Evolutionary conservation across 92 coral and sea anemone species (phyloP).

Genomic region (Muricea muricata): DNA sequence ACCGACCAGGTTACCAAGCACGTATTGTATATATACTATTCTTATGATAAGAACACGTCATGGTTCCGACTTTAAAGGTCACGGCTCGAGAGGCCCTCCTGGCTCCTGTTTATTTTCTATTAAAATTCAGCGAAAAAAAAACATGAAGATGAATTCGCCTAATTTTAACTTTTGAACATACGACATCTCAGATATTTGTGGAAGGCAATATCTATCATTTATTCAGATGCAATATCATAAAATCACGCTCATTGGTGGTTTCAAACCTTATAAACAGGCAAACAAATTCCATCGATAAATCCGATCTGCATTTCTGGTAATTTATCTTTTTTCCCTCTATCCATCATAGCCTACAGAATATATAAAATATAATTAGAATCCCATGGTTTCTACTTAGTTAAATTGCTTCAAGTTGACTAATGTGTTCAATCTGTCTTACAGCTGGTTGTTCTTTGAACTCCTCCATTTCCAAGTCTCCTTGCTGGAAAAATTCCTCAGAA

Average conservation of each 20-base stretch:
- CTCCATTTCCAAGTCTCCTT: constrained; percentile 93
- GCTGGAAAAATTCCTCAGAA: constrained; percentile 98
- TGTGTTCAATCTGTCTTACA: not conserved
- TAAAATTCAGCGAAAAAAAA: too few species aligned
- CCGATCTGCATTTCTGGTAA: constrained; percentile 99
- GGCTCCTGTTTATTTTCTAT: too few species aligned
- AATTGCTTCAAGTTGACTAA: not conserved
- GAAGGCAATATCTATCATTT: not conserved
- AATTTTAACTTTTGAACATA: too few species aligned
- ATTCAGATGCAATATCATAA: not conserved
- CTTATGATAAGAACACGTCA: too few species aligned
- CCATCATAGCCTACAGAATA: constrained; percentile 87
- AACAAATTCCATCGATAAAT: constrained; percentile 91
- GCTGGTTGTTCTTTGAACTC: constrained; percentile 93
- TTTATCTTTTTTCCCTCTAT: constrained; percentile 94
- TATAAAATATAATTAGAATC: too few species aligned
- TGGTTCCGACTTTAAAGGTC: too few species aligned
- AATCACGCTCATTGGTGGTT: not conserved
- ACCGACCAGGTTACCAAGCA: too few species aligned
- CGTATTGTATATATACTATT: too few species aligned
- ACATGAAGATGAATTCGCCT: too few species aligned
- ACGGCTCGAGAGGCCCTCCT: too few species aligned
- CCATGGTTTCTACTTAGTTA: too few species aligned
- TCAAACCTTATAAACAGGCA: constrained; percentile 92
- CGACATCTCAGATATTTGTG: too few species aligned